A percentile compares a stretch with the other conserved stretches of the same genome.
phyloP scores from a whole-genome alignment of 2,113 vertebrate species.

The Ptyas mucosa region DNA sequence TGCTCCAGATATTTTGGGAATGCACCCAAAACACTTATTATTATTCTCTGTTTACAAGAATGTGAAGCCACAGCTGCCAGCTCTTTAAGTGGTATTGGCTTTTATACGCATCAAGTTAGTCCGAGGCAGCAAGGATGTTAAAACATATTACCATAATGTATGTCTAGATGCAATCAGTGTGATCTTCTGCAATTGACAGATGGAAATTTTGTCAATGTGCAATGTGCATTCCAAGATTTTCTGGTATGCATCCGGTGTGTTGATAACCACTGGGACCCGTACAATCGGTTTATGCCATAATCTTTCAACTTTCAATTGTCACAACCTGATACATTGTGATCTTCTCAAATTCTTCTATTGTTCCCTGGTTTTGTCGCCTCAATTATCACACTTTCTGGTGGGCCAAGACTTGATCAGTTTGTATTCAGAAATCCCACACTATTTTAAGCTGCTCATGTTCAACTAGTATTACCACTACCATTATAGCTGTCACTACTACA shows the following conservation, averaged over 20 bases:
- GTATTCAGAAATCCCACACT: neutral
- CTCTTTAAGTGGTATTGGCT: neutral
- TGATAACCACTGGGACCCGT: no score
- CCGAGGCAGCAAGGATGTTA: neutral
- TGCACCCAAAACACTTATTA: neutral
- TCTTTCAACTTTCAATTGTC: no score
- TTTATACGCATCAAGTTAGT: neutral
- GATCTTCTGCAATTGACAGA: neutral
- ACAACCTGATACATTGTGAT: no score
- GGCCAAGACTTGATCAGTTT: neutral
- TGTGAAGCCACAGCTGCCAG: neutral
- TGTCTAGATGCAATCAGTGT: neutral
- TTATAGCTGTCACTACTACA: neutral
- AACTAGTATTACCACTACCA: neutral
- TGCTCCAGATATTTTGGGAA: neutral
- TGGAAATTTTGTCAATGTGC: no score
- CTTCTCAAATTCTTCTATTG: neutral
- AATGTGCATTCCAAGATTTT: no score
- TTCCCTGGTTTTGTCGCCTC: neutral
- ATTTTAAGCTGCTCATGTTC: neutral
- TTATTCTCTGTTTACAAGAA: neutral
- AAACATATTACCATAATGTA: neutral
- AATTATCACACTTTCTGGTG: neutral
- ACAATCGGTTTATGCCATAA: no score
- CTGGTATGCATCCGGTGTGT: no score